Conservation (phyloP, 2,888 invertebrate genomes). For the Steinernema hermaphroditum region DNA sequence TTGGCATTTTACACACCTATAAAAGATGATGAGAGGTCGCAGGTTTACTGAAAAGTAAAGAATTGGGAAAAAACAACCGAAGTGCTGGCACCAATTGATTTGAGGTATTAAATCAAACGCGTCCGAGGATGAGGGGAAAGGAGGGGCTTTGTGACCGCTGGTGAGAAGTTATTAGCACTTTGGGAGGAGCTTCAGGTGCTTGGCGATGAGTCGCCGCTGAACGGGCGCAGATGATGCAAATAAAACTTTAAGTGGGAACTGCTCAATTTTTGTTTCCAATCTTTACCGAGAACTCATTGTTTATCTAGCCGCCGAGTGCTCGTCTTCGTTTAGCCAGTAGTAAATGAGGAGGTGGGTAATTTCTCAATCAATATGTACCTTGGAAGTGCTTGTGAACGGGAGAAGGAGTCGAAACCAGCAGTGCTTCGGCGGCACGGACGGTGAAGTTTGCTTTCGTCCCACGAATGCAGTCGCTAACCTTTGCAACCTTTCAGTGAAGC, state of each 20-base stretch:
- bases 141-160: slow-evolving; percentile 1
- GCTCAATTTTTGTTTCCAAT: slow-evolving; percentile 21
- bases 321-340: background rate
- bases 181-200: slow-evolving; percentile 13
- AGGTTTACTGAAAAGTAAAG: no score
- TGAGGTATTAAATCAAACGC: slow-evolving; percentile 1
- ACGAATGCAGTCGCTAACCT: no score
- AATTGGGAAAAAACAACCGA: no score
- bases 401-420: background rate
- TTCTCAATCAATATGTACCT: background rate
- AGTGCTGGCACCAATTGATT: background rate
- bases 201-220: background rate
- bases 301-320: no score
- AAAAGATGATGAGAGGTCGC: no score
- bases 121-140: background rate
- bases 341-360: background rate
- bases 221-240: slow-evolving; percentile 17
- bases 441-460: no score
- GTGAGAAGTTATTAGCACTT: slow-evolving; percentile 9
- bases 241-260: slow-evolving; percentile 31
- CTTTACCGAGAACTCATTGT: background rate
- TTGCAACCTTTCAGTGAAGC: no score
- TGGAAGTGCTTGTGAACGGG: background rate
- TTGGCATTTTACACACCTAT: background rate
- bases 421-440: no score